These are phyloP conservation scores for Genyomyrus donnyi DNA, from an alignment of 2,113 vertebrate species.

Conservation along the genomic window DNA sequence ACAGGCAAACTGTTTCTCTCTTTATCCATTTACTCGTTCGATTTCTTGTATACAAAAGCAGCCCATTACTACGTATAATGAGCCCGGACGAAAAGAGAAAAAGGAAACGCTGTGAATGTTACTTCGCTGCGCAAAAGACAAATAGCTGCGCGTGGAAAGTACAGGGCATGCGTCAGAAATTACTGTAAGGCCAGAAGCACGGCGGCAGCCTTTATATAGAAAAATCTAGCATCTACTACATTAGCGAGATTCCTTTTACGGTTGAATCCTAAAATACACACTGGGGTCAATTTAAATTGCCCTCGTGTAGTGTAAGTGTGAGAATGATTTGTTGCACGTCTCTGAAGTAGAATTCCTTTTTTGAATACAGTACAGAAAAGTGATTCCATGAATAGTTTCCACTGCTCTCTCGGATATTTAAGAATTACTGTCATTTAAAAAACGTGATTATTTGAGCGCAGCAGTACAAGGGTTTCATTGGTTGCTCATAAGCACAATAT, in stretches of 20 bases:
- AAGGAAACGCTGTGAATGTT: background rate
- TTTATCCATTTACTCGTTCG: background rate
- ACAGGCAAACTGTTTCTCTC: background rate
- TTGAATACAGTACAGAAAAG: background rate
- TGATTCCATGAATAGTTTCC: background rate
- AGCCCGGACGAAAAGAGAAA: no score
- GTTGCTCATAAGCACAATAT: background rate
- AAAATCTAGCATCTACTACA: constrained; percentile 7
- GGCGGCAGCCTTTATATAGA: background rate
- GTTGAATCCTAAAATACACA: background rate
- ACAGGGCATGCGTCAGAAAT: background rate
- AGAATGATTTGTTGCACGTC: background rate
- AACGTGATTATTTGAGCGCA: background rate
- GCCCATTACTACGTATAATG: background rate
- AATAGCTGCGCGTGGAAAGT: background rate
- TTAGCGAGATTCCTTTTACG: background rate
- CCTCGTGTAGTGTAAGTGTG: background rate
- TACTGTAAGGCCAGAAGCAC: background rate
- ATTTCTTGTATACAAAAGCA: background rate
- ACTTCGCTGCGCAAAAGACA: background rate
- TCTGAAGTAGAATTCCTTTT: background rate
- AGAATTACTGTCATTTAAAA: background rate
- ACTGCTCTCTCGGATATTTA: background rate
- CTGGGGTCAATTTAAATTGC: constrained; percentile 1
- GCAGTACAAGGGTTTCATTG: background rate